Percentiles rank a stretch among this genome's conserved stretches.
phyloP scores from a whole-genome alignment of 2,113 vertebrate species.

The Desmodus rotundus region DNA sequence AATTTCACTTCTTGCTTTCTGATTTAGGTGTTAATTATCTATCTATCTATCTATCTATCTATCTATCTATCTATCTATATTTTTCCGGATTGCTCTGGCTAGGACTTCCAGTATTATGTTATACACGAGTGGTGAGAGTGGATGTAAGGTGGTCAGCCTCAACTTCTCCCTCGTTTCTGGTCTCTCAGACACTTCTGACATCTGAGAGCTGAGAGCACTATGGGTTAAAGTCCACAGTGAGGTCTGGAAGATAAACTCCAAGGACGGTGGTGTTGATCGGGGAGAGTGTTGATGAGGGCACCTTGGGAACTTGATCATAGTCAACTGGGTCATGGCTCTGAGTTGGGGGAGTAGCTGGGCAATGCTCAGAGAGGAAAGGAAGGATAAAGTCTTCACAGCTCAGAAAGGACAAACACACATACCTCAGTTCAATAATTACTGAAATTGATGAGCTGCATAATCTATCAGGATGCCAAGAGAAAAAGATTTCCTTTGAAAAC shows the following conservation, averaged over 20 bases:
- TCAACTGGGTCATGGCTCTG: not conserved
- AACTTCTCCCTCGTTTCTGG: not conserved
- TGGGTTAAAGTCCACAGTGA: not conserved
- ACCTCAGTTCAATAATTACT: constrained; percentile 9
- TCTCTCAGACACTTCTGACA: not conserved
- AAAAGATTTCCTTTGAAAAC: not conserved
- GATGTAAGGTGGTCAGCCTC: not conserved
- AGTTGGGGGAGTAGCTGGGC: not conserved
- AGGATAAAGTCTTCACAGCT: not conserved
- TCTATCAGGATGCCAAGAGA: constrained; percentile 1
- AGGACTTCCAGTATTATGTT: not conserved
- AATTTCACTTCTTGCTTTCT: not conserved
- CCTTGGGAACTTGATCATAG: not conserved
- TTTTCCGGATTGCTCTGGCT: not conserved
- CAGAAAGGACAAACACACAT: not conserved
- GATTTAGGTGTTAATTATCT: not conserved
- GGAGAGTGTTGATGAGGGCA: not conserved
- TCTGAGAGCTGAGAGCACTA: not conserved
- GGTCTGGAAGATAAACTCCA: not conserved
- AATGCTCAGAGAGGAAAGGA: not conserved
- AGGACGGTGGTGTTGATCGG: not conserved
- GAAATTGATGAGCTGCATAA: not conserved
- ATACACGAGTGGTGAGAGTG: not conserved
- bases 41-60: not conserved
- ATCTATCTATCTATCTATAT: not conserved